Evolutionary conservation across 2,113 vertebrate species (phyloP).

Genomic region (pig (Sus scrofa)): DNA sequence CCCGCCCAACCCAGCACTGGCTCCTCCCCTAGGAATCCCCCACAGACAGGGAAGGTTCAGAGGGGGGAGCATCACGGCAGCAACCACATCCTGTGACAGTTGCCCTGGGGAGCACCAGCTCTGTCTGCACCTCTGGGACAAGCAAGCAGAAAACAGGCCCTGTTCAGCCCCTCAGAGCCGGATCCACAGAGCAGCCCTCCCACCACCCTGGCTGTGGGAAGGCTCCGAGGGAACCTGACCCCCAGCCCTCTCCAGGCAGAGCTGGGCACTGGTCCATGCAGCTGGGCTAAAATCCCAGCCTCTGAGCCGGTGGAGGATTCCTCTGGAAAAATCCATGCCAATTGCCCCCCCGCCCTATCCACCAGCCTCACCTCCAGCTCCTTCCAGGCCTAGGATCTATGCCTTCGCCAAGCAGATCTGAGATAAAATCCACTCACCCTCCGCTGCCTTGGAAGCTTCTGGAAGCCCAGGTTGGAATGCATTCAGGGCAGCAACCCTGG

Average conservation of each 20-base stretch:
- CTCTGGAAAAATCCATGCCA: neutral
- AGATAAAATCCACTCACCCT: accelerated
- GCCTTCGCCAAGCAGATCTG: neutral
- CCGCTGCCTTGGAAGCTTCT: too few relatives aligned
- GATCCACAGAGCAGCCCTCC: neutral
- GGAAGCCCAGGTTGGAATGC: neutral
- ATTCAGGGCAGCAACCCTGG: too few relatives aligned
- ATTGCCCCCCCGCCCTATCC: neutral
- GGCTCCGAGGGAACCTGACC: too few relatives aligned
- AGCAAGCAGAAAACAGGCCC: neutral
- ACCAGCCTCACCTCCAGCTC: too few relatives aligned
- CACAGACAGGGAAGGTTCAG: accelerated
- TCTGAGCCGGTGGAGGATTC: neutral
- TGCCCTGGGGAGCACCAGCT: neutral
- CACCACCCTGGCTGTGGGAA: too few relatives aligned
- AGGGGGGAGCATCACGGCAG: neutral
- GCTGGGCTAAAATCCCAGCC: neutral
- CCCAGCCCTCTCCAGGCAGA: neutral
- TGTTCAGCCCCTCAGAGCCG: neutral
- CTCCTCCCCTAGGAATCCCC: conserved; percentile 62
- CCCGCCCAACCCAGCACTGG: neutral
- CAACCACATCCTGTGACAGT: conserved; percentile 77
- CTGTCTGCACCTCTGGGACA: neutral
- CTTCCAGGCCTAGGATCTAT: accelerated
- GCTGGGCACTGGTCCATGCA: accelerated